Evolutionary conservation across 1,140 invertebrate genomes (phyloP), one percentile per base, ranked within the genome.

Genomic region (Bombus waltoni): DNA sequence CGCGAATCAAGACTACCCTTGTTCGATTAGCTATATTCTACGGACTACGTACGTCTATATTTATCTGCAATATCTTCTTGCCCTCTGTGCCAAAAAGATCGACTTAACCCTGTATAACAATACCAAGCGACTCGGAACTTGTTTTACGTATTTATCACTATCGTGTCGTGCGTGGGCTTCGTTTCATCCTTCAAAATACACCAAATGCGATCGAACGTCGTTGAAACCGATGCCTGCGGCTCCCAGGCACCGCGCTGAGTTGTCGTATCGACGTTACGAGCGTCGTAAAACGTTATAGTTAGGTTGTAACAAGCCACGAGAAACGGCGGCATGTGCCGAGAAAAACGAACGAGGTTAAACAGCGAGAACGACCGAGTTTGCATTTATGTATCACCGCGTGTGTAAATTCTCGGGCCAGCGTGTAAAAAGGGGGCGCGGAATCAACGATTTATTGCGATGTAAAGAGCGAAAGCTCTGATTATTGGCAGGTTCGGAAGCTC

Each of bases 241-340:
- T 66, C 35, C 83, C 82, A 76, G 84, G 81, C 71, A 83, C 79
- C 85, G 75, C 62, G 59, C 78, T 70, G 83, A 68, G 87, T 86
- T 91, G 25, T 18, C 11, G 89, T 92, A 91, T 87, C 84, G 89
- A 78, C 92, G 85, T 94, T 93, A 92, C 91, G 90, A 93, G 85
- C 65, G 73, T 71, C 89, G 90, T 94, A 94, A 94, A 95, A 95
- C 92, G 93, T 93, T 92, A 94, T 90, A 92, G 93, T 95, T 94
- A 93, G 92, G 92, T 93, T 93, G 94, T 93, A 94, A 95, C 93
- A 94, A 95, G 93, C 92, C 88, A 72, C 57, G 75, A 59, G 79
- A 86, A 90, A 89, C 47, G 89, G 92, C 91, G 82, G 90, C 57
- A 71, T 44, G 59, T 65, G 40, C 5, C 11, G 59, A 53, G 77